phyloP scores from a whole-genome alignment of 2,113 vertebrate species.

The Ammospiza caudacuta region DNA sequence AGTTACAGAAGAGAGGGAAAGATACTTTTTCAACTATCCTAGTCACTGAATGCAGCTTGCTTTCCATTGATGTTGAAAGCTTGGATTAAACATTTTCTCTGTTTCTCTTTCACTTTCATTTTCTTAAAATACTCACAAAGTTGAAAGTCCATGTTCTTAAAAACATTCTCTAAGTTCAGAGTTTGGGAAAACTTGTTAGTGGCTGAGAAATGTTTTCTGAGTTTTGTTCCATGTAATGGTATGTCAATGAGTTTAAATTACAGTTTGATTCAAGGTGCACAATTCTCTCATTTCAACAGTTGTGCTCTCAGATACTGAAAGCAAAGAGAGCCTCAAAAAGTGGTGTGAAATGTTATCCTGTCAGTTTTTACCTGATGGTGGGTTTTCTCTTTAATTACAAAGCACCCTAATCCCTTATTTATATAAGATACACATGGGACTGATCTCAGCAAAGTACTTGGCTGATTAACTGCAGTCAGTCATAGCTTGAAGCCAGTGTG shows the following conservation, averaged over 20 bases:
- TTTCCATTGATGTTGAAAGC: background rate
- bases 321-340: background rate
- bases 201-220: background rate
- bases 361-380: background rate
- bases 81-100: background rate
- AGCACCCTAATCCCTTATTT: background rate
- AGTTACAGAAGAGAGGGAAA: background rate
- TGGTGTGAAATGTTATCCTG: background rate
- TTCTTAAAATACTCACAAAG: background rate
- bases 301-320: background rate
- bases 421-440: background rate
- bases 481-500: background rate
- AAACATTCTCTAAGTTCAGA: background rate
- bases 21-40: background rate
- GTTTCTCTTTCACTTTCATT: background rate
- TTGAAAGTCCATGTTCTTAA: background rate
- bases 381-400: background rate
- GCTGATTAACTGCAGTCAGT: background rate
- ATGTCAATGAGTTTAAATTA: background rate
- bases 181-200: background rate
- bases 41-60: background rate
- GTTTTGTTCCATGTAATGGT: background rate
- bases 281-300: background rate
- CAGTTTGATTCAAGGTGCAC: background rate
- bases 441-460: background rate